Evolutionary conservation across 2,888 invertebrate genomes (phyloP).

Genomic region (Xestoiulus laeticollis): DNA sequence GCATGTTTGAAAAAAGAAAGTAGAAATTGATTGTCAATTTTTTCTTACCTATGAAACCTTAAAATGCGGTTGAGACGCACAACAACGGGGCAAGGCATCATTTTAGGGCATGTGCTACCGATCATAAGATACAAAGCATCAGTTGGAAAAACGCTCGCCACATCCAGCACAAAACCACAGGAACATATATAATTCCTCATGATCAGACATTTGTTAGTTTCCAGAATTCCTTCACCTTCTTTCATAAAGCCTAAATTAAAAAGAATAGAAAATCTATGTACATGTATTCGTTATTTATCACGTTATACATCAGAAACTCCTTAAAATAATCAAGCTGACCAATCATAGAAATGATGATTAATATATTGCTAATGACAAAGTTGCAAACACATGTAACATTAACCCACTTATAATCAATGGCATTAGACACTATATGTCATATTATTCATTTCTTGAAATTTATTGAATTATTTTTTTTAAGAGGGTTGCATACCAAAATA

Average conservation of each 20-base stretch:
- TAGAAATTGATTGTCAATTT: neutral
- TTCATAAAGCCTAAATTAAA: conserved; percentile 11
- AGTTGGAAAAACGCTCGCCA: neutral
- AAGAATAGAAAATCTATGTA: too few species aligned
- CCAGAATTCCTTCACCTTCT: neutral
- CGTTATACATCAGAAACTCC: too few species aligned
- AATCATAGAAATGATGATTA: too few species aligned
- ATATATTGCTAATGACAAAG: too few species aligned
- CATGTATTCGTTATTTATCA: too few species aligned
- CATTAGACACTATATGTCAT: too few species aligned
- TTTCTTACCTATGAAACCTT: conserved; percentile 39
- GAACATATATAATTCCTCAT: neutral
- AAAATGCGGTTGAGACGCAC: conserved; percentile 24
- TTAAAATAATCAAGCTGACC: too few species aligned
- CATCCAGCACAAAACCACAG: neutral
- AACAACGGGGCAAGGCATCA: conserved; percentile 10
- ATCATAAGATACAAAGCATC: conserved; percentile 16
- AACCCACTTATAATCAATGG: too few species aligned
- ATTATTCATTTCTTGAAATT: too few species aligned
- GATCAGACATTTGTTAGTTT: neutral
- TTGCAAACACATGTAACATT: too few species aligned
- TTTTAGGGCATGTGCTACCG: neutral
- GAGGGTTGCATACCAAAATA: too few species aligned
- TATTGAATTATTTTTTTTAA: too few species aligned
- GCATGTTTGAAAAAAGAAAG: neutral